Conservation (phyloP, 2,888 invertebrate species). For the Trichogramma evanescens region DNA sequence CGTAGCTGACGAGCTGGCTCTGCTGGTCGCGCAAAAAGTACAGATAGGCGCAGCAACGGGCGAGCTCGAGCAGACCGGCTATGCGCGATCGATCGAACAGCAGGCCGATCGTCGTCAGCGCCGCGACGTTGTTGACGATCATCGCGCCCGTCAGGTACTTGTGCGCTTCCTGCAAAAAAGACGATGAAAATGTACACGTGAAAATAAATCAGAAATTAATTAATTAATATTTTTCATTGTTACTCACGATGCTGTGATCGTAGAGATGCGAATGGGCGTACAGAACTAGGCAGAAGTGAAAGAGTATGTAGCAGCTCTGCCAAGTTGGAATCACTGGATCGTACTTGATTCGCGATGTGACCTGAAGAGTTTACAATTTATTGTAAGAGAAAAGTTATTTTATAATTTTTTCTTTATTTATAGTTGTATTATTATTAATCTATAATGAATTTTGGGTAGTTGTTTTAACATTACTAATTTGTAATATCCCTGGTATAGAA, state of each 20-base stretch:
- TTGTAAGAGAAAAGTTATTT: background rate
- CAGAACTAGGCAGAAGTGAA: slow-evolving; percentile 62
- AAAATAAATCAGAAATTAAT: no score
- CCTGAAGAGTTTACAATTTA: slow-evolving; percentile 47
- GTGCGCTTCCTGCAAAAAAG: slow-evolving; percentile 52
- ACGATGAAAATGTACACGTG: background rate
- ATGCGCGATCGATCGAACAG: slow-evolving; percentile 56
- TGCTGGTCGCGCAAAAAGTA: slow-evolving; percentile 32
- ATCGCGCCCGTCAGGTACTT: slow-evolving; percentile 55
- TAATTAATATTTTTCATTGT: background rate
- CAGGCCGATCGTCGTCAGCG: slow-evolving; percentile 64
- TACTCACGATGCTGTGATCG: slow-evolving; percentile 56
- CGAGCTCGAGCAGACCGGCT: slow-evolving; percentile 49
- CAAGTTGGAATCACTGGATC: slow-evolving; percentile 60
- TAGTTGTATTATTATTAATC: no score
- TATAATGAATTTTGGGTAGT: no score
- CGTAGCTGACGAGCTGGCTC: slow-evolving; percentile 24
- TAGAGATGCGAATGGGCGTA: slow-evolving; percentile 63
- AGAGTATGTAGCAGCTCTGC: slow-evolving; percentile 61
- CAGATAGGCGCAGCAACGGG: slow-evolving; percentile 60
- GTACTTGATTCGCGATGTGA: slow-evolving; percentile 60
- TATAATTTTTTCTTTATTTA: background rate
- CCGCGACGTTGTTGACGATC: slow-evolving; percentile 60
- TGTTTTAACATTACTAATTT: no score
- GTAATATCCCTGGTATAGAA: no score